Evolutionary conservation across 2,797 vertebrate genomes (phyloP).

Genomic region (Presbytis comata): DNA sequence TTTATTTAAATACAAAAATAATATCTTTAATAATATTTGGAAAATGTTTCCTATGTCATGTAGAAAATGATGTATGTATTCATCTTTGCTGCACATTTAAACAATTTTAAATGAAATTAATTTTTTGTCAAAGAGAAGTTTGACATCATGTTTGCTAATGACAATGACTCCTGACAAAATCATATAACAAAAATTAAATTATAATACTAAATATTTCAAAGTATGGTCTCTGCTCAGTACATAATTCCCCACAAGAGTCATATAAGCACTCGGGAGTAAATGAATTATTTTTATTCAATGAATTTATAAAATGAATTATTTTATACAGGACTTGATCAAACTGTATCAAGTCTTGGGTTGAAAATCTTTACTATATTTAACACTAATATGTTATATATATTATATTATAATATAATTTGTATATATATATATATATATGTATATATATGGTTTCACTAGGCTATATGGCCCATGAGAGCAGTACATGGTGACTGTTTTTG

Average conservation of each 20-base stretch:
- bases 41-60: background rate
- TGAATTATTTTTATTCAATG: slow-evolving; percentile 18
- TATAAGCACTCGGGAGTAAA: background rate
- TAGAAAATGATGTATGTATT: background rate
- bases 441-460: background rate
- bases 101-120: background rate
- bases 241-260: background rate
- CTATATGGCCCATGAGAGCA: background rate
- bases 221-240: background rate
- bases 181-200: slow-evolving; percentile 10
- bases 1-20: background rate
- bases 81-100: background rate
- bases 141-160: background rate
- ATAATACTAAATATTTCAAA: background rate
- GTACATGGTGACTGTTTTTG: background rate
- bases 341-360: background rate
- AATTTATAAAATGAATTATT: too few relatives aligned
- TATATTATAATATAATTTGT: too few relatives aligned
- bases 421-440: background rate
- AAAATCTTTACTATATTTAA: background rate
- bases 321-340: background rate
- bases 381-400: background rate
- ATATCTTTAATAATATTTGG: background rate
- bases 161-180: background rate
- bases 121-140: background rate